phyloP scores from a whole-genome alignment of 2,797 vertebrate species.

The Sebastes hopkinsi region DNA sequence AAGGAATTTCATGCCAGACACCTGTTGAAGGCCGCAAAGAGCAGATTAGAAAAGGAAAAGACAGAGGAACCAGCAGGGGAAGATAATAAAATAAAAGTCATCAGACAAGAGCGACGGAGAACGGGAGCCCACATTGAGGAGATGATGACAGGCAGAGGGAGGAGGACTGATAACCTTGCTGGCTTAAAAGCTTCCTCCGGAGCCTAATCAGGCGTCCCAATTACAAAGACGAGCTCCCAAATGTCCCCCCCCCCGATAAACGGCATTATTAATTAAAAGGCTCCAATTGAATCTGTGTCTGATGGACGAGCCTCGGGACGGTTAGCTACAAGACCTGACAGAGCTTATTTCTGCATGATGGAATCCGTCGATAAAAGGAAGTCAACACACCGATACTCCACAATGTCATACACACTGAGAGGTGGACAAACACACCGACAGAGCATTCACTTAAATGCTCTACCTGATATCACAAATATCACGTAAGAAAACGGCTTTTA shows the following conservation, averaged over 20 bases:
- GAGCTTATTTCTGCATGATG: constrained; percentile 71
- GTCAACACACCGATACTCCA: constrained; percentile 49
- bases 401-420: constrained; percentile 51
- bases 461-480: neutral
- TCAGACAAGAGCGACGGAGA: constrained; percentile 56
- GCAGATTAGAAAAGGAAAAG: constrained; percentile 15
- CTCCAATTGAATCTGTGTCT: constrained; percentile 84
- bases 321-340: constrained; percentile 76
- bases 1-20: constrained; percentile 36
- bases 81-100: constrained; percentile 63
- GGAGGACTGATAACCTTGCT: constrained; percentile 85
- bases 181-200: constrained; percentile 84
- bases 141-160: constrained; percentile 79
- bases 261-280: constrained; percentile 86
- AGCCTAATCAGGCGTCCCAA: constrained; percentile 84
- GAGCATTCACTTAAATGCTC: neutral
- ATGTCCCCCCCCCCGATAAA: constrained; percentile 78
- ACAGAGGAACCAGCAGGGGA: constrained; percentile 29
- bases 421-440: constrained; percentile 11
- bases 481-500: neutral
- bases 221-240: constrained; percentile 79
- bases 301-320: constrained; percentile 77
- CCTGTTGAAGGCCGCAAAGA: constrained; percentile 54
- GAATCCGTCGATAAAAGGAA: constrained; percentile 64
- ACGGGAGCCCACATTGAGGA: constrained; percentile 58